phyloP scores from a whole-genome alignment of 2,797 vertebrate genomes.

The Graptemys geographica region DNA sequence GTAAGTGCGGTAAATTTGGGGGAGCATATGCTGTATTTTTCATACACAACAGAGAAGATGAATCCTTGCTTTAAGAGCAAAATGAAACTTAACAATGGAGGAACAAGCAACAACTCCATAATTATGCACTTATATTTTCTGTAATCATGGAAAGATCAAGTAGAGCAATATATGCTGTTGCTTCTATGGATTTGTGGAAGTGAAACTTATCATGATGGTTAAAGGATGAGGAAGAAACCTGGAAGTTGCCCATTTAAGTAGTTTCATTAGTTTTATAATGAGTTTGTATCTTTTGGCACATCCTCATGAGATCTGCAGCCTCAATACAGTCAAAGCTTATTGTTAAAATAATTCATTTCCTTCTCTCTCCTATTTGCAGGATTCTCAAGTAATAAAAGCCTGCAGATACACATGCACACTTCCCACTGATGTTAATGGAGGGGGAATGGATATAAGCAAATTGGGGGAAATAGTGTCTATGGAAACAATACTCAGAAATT shows the following conservation, averaged over 20 bases:
- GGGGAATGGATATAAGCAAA: constrained; percentile 20
- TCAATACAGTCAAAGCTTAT: constrained; percentile 4
- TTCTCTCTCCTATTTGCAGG: constrained; percentile 48
- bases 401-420: neutral
- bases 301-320: constrained; percentile 36
- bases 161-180: neutral
- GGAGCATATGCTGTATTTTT: neutral
- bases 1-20: neutral
- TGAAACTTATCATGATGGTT: neutral
- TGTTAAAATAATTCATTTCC: constrained; percentile 68
- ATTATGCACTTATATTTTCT: neutral
- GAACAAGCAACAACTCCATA: neutral
- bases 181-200: neutral
- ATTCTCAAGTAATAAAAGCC: neutral
- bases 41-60: neutral
- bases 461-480: neutral
- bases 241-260: neutral
- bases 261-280: constrained; percentile 33
- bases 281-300: neutral
- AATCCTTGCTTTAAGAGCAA: neutral
- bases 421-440: rapidly evolving
- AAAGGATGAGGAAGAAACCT: neutral
- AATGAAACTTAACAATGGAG: neutral
- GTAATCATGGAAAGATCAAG: neutral
- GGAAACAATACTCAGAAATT: constrained; percentile 60